Evolutionary conservation across 2,888 invertebrate species (phyloP).

Genomic region (Trichopria drosophilae): DNA sequence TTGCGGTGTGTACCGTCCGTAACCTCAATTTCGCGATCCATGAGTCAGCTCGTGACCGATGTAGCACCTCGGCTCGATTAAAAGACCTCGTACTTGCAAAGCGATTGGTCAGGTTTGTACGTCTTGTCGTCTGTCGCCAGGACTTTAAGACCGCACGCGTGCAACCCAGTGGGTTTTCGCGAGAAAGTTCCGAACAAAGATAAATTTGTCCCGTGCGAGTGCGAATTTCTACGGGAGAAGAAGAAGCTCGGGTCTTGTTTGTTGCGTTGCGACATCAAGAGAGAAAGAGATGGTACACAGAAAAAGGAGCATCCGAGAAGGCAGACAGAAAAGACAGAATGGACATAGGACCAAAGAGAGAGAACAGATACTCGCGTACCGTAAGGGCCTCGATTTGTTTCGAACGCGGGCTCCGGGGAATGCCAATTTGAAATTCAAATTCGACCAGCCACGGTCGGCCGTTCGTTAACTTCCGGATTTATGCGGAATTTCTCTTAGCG

Average conservation of each 20-base stretch:
- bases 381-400: no score
- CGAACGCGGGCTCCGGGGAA: no score
- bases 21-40: constrained; percentile 37
- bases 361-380: no score
- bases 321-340: no score
- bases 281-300: no score
- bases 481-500: no score
- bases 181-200: constrained; percentile 54
- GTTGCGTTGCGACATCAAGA: constrained; percentile 1
- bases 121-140: constrained; percentile 38
- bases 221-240: no score
- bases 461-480: no score
- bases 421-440: no score
- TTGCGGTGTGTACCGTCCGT: constrained; percentile 19
- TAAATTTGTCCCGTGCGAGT: constrained; percentile 49
- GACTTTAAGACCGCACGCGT: constrained; percentile 35
- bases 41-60: constrained; percentile 34
- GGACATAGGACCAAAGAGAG: no score
- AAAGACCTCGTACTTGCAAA: constrained; percentile 29
- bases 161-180: constrained; percentile 42
- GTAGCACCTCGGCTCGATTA: constrained; percentile 19
- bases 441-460: no score
- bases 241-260: constrained; percentile 23
- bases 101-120: constrained; percentile 33
- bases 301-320: no score